These are phyloP conservation scores for Hippoglossus stenolepis DNA, from an alignment of 2,113 vertebrate species.

Conservation along the genomic window DNA sequence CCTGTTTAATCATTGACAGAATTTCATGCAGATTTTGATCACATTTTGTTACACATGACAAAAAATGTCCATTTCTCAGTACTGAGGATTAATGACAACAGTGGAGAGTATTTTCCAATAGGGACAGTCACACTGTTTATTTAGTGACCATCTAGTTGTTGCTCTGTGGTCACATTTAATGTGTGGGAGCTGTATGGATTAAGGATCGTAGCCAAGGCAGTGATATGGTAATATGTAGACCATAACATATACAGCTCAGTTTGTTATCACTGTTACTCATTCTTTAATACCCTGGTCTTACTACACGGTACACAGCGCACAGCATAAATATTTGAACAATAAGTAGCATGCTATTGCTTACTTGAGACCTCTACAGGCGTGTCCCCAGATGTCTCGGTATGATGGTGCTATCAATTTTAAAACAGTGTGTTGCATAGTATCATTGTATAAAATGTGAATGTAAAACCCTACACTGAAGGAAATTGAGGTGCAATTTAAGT, in stretches of 20 bases:
- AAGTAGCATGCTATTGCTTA: constrained; percentile 23
- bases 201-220: constrained; percentile 1
- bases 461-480: too few relatives aligned
- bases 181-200: background rate
- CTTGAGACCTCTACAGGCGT: background rate
- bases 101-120: background rate
- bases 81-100: constrained; percentile 8
- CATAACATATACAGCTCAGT: constrained; percentile 11
- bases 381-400: background rate
- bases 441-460: background rate
- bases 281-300: constrained; percentile 23
- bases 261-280: constrained; percentile 33
- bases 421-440: background rate
- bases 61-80: constrained; percentile 3
- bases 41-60: constrained; percentile 16
- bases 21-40: constrained; percentile 34
- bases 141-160: background rate
- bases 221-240: background rate
- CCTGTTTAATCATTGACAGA: constrained; percentile 4
- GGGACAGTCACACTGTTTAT: background rate
- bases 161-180: background rate
- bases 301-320: background rate
- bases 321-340: constrained; percentile 37
- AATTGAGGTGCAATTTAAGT: background rate
- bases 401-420: background rate